These are phyloP conservation scores for Amaurobius ferox DNA, from an alignment of 2,888 invertebrate genomes.

Conservation along the genomic window DNA sequence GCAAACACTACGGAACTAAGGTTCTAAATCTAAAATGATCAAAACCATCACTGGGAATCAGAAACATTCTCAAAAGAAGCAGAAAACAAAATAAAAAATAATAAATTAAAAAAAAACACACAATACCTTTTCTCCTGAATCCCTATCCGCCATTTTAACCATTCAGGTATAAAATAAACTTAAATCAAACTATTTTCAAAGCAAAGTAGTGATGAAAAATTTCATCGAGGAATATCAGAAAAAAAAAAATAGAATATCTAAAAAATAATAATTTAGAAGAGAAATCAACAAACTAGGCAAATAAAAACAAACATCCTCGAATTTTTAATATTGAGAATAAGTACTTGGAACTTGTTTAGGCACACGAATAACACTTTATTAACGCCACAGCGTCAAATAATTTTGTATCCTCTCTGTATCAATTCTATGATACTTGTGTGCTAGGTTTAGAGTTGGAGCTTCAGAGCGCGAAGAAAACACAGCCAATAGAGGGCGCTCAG, in stretches of 20 bases:
- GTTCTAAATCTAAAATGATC: background rate
- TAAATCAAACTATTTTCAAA: conserved; percentile 19
- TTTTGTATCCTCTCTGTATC: background rate
- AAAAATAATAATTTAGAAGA: background rate
- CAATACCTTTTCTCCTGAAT: conserved; percentile 67
- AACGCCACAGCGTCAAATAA: background rate
- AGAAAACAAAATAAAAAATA: background rate
- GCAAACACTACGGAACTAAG: background rate
- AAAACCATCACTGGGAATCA: background rate
- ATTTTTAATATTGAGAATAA: background rate
- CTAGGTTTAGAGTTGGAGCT: background rate
- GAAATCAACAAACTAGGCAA: background rate
- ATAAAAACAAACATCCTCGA: background rate
- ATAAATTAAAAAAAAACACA: conserved; percentile 26
- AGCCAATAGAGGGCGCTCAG: background rate
- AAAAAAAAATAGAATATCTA: background rate
- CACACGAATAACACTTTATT: background rate
- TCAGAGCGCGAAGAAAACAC: background rate
- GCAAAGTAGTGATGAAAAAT: background rate
- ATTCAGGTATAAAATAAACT: conserved; percentile 45
- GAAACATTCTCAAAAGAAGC: conserved; percentile 7
- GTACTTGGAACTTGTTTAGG: background rate
- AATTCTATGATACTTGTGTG: background rate
- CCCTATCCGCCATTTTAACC: conserved; percentile 70
- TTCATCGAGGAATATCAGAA: background rate